phyloP scores from a whole-genome alignment of 2,888 invertebrate species.

The Athetis lepigone region DNA sequence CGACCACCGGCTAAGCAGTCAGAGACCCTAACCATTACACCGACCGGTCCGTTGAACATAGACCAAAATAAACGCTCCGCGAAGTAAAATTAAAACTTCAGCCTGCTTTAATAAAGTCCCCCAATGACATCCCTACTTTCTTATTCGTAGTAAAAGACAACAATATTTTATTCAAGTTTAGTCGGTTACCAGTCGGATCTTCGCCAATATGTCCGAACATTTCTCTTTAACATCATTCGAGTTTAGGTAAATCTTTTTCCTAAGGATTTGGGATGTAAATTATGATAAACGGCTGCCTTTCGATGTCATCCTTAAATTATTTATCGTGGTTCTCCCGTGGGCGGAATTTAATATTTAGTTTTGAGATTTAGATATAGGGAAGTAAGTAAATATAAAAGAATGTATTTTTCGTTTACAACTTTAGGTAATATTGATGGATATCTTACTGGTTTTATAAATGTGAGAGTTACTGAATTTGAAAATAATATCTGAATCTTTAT shows the following conservation, averaged over 20 bases:
- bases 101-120: conserved; percentile 1
- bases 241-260: conserved; percentile 49
- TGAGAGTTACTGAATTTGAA: no score
- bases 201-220: conserved; percentile 32
- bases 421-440: no score
- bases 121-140: conserved; percentile 4
- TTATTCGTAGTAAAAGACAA: conserved; percentile 5
- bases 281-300: conserved; percentile 58
- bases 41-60: no score
- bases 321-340: conserved; percentile 40
- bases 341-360: conserved; percentile 45
- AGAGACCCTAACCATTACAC: no score
- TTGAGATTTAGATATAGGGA: conserved; percentile 34
- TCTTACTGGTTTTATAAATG: no score
- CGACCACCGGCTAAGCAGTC: no score
- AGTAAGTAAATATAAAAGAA: conserved; percentile 7
- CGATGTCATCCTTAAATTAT: conserved; percentile 57
- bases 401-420: neutral
- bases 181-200: conserved; percentile 2
- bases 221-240: conserved; percentile 34
- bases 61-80: neutral
- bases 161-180: conserved; percentile 2
- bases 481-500: no score
- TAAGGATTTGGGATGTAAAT: conserved; percentile 51
- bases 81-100: neutral